Base-by-base conservation (phyloP, 35 echinoderm and acorn worm species). In the Ophioderma brevispina region DNA sequence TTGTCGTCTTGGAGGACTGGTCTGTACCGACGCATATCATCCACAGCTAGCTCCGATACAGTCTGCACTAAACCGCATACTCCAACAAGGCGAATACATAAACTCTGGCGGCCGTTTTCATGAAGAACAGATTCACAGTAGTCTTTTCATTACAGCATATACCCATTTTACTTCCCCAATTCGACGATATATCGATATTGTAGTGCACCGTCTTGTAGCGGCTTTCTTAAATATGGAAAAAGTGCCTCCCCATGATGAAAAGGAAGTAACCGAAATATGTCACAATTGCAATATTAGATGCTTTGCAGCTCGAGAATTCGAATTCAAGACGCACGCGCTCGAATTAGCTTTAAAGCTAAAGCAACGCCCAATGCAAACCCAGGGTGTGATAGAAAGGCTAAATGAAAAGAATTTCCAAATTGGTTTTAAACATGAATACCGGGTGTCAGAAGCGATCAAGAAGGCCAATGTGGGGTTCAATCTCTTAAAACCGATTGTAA, bases 131-230 rank as follows among this genome's bases (percentile, higher is more conserved):
- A 39, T 13, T 25, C 96, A 98, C 76, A 87, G 64, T 41, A 92
- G 93, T 21, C 93, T 98, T 42, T 38, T 87, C 13, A 81, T 81
- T 41, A 40, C 84, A 10, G 63, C 87, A 19, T 98, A 98, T 50
- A 94, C 92, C 18, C 96, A 98, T 36, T 98, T 98, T 79, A 98
- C 96, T 33, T 98, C 96, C 38, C 96, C 96, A 37, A 98, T 98
- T 6, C 90, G 96, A 32, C 80, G 96, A 13, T 98, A 89, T 52
- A 92, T 98, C 33, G 96, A 98, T 31, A 77, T 98, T 23, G 93
- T 98, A 0, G 96, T 98, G 2, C 96, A 98, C 36, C 86, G 96
- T 13, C 75, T 98, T 81, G 31, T 98, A 21, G 75, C 84, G 0
- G 86, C 90, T 82, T 25, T 63, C 37, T 42, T 98, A 21, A 76